phyloP scores from a whole-genome alignment of 2,888 invertebrate species.

The Hypercompe scribonia region DNA sequence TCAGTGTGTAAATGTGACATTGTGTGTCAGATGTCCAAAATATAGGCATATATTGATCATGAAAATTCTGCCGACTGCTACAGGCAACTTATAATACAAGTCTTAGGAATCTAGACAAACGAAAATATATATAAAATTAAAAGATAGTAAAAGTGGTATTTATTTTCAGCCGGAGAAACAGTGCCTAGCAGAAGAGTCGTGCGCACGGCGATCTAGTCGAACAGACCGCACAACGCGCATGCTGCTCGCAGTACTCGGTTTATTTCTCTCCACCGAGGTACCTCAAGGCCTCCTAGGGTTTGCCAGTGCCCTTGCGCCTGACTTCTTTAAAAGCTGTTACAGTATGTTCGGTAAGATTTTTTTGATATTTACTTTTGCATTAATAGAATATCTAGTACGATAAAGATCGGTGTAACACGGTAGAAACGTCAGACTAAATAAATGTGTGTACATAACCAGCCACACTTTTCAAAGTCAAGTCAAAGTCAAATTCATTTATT shows the following conservation, averaged over 20 bases:
- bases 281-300: conserved; percentile 95
- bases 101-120: not conserved
- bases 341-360: conserved; percentile 91
- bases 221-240: conserved; percentile 96
- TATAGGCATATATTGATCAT: no score
- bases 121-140: not conserved
- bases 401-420: not conserved
- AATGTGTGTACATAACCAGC: not conserved
- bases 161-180: conserved; percentile 77
- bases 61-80: no score
- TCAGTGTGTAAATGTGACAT: no score
- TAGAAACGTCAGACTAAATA: not conserved
- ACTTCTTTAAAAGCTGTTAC: conserved; percentile 94
- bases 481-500: no score
- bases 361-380: not conserved
- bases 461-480: no score
- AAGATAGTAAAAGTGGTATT: not conserved
- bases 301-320: conserved; percentile 91
- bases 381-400: not conserved
- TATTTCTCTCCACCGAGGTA: conserved; percentile 96
- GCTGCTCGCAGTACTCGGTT: conserved; percentile 94
- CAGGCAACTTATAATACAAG: no score
- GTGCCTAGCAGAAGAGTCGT: conserved; percentile 76
- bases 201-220: conserved; percentile 74
- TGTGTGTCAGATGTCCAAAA: no score